A percentile compares a stretch with the other conserved stretches of the same genome.
Conservation (phyloP, 1,140 invertebrate genomes). For the Pollicipes pollicipes region DNA sequence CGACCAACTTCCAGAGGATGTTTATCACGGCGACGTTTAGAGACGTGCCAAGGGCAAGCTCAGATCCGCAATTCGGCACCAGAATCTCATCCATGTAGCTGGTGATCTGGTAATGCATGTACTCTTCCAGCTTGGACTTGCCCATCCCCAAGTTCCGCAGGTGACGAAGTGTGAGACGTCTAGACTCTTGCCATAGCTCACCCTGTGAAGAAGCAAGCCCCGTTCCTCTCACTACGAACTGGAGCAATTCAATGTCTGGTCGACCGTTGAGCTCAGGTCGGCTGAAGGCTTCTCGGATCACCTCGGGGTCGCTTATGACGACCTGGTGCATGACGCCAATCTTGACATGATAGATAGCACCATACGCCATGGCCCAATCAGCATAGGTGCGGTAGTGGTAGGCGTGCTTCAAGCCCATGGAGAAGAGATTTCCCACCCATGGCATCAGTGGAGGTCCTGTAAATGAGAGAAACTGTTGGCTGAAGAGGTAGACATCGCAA, state of each 20-base stretch:
- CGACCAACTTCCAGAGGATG: constrained; percentile 49
- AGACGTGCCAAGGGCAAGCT: not conserved
- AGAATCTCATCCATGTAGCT: not conserved
- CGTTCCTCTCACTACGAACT: not conserved
- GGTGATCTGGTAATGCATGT: not conserved
- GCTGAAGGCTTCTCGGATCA: constrained; percentile 64
- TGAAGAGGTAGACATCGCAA: too few species aligned
- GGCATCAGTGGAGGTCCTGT: not conserved
- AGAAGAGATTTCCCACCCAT: not conserved
- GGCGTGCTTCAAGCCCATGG: not conserved
- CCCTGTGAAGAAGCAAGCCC: not conserved
- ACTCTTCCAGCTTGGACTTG: not conserved
- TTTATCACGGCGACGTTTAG: constrained; percentile 38
- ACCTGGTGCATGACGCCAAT: constrained; percentile 63
- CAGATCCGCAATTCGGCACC: not conserved
- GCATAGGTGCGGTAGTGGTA: not conserved
- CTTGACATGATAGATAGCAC: constrained; percentile 56
- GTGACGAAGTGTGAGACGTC: not conserved
- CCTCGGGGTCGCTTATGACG: constrained; percentile 62
- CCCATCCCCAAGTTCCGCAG: too few species aligned
- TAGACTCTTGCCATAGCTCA: not conserved
- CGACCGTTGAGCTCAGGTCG: constrained; percentile 67
- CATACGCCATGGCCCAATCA: constrained; percentile 55
- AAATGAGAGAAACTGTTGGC: too few species aligned
- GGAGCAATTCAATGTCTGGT: constrained; percentile 46